Evolutionary conservation across 2,113 vertebrate genomes (phyloP), one percentile per base, ranked within the genome.

Genomic region (Halichoerus grypus): DNA sequence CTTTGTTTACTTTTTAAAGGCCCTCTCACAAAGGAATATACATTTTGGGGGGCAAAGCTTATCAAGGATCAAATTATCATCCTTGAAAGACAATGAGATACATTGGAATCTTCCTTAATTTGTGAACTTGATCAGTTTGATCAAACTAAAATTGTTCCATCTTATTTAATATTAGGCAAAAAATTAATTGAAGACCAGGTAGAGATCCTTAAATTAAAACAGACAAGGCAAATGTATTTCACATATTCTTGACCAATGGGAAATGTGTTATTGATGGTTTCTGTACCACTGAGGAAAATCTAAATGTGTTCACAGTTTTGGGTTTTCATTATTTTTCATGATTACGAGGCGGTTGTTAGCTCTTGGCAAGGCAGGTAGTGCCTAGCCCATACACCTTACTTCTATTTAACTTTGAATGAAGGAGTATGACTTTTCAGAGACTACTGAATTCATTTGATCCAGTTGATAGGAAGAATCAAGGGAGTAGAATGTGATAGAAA

Each of bases 341-440:
- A 59, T 92, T 59, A 71, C 24, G 72, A 14, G 63, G 42, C 12
- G 53, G 15, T 65, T 55, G 21, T 69, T 74, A 19, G 12, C 22
- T 88, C 21, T 42, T 69, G 42, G 12, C 12, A 12, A 67, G 36
- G 7, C 15, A 87, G 92, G 16, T 10, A 87, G 22, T 24, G n/a
- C 21, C 28, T 57, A 67, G 21, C 36, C 42, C 3, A 69, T 33
- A 46, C 39, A 26, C 12, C 28, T 85, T 80, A 10, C 39, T 80
- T 80, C 51, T 49, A 24, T 80, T 67, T 69, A 69, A 69, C 83
- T 79, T 67, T 69, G 61, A 55, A 87, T 57, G 26, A 87, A 69
- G 39, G 72, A 69, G 69, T 57, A n/a, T 87, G 83, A 57, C 74
- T 88, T 88, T 94, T 88, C 84, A 80, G 51, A 80, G 21, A 21